These are phyloP conservation scores for Talpa occidentalis DNA, from an alignment of 2,113 vertebrate genomes.

Conservation along the genomic window DNA sequence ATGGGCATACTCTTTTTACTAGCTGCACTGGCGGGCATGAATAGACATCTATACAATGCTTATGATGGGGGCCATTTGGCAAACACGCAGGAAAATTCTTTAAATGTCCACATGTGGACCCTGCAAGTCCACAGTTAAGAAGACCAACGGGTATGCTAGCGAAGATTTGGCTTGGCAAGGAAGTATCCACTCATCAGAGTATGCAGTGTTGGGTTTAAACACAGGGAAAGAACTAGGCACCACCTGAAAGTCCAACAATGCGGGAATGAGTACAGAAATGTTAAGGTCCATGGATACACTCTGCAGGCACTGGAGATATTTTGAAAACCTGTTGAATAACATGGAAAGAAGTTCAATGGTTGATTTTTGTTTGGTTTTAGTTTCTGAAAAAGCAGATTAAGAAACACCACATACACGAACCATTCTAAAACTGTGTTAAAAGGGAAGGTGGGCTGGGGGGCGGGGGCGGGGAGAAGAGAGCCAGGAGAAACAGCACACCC, in stretches of 20 bases:
- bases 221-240: conserved; percentile 69
- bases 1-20: conserved; percentile 37
- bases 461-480: conserved; percentile 6
- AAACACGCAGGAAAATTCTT: conserved; percentile 55
- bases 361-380: conserved; percentile 68
- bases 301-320: conserved; percentile 73
- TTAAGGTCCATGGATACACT: conserved; percentile 59
- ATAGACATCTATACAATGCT: conserved; percentile 42
- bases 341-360: conserved; percentile 61
- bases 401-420: conserved; percentile 69
- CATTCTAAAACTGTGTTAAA: conserved; percentile 52
- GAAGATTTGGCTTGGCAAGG: conserved; percentile 65
- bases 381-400: conserved; percentile 71
- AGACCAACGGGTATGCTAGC: conserved; percentile 18
- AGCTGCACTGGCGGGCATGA: conserved; percentile 59
- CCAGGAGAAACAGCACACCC: conserved; percentile 62
- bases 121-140: conserved; percentile 46
- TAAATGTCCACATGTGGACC: conserved; percentile 57
- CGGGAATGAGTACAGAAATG: conserved; percentile 52
- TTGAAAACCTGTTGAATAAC: conserved; percentile 69
- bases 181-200: conserved; percentile 63
- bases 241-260: conserved; percentile 67
- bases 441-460: background rate
- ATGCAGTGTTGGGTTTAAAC: conserved; percentile 54
- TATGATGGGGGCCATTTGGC: conserved; percentile 26